A percentile compares a stretch with the other conserved stretches of the same genome.
Conservation (phyloP, 1,140 invertebrate genomes). For the Drosophila ficusphila region DNA sequence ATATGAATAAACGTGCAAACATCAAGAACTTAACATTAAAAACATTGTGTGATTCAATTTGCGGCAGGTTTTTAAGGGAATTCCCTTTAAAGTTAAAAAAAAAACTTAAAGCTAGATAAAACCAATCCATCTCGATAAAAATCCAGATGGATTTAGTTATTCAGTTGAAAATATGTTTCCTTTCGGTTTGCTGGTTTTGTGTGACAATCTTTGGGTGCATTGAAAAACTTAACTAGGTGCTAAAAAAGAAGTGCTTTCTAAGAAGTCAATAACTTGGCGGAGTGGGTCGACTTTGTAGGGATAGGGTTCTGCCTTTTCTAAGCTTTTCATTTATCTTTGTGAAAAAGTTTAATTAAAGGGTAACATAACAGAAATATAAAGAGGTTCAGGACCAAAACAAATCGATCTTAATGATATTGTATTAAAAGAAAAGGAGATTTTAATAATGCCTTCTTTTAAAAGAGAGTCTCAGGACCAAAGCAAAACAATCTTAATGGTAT, state of each 20-base stretch:
- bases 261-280: not conserved
- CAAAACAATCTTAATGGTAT: too few species aligned
- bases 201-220: constrained; percentile 65
- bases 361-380: not conserved
- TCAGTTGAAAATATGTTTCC: not conserved
- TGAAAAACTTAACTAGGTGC: constrained; percentile 25
- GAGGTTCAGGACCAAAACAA: too few species aligned
- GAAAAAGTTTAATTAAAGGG: too few species aligned
- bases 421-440: too few species aligned
- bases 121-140: not conserved
- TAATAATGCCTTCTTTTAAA: too few species aligned
- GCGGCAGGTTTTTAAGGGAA: not conserved
- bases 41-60: constrained; percentile 3
- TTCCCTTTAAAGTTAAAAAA: not conserved
- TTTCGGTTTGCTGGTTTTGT: constrained; percentile 37
- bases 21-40: constrained; percentile 14
- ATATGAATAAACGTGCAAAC: constrained; percentile 56
- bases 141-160: not conserved
- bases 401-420: too few species aligned
- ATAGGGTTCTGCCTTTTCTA: too few species aligned
- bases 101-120: constrained; percentile 9
- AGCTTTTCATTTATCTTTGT: too few species aligned
- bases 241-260: not conserved
- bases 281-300: not conserved
- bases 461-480: too few species aligned